Conservation (phyloP, 2,113 vertebrate species). For the Dendropsophus ebraccatus region DNA sequence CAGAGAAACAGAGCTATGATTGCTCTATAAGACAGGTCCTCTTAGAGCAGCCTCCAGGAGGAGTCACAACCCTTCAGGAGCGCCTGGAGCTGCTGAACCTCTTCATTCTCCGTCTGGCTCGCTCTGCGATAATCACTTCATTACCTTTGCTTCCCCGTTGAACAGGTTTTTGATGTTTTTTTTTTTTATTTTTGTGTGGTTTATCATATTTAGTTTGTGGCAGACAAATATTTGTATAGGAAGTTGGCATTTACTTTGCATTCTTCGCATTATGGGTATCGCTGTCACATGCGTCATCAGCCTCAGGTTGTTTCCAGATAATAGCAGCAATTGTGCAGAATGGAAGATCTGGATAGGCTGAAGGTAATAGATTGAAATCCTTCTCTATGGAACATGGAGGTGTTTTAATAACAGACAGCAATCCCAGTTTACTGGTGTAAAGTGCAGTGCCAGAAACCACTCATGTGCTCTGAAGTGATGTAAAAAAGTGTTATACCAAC, state of each 20-base stretch:
- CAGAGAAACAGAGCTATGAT: too few species aligned
- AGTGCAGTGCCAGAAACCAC: background rate
- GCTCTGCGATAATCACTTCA: background rate
- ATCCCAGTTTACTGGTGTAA: background rate
- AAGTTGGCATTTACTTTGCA: background rate
- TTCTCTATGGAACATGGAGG: background rate
- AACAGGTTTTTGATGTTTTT: slow-evolving; percentile 14
- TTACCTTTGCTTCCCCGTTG: background rate
- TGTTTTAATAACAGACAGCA: background rate
- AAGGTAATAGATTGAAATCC: background rate
- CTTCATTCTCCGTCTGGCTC: background rate
- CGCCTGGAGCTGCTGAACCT: background rate
- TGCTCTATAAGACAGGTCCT: too few species aligned
- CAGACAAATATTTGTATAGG: slow-evolving; percentile 1
- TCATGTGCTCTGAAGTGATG: background rate
- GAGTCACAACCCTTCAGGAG: background rate
- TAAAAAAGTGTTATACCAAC: background rate
- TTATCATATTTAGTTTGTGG: background rate
- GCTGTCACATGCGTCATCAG: slow-evolving; percentile 3
- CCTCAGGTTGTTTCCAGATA: slow-evolving; percentile 3
- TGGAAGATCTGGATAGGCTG: background rate
- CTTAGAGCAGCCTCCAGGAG: too few species aligned
- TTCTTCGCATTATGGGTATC: background rate
- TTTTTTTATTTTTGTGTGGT: too few species aligned
- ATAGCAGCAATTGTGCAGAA: background rate